These are phyloP conservation scores for Baccha elongata DNA, from an alignment of 2,888 invertebrate species.

Conservation along the genomic window DNA sequence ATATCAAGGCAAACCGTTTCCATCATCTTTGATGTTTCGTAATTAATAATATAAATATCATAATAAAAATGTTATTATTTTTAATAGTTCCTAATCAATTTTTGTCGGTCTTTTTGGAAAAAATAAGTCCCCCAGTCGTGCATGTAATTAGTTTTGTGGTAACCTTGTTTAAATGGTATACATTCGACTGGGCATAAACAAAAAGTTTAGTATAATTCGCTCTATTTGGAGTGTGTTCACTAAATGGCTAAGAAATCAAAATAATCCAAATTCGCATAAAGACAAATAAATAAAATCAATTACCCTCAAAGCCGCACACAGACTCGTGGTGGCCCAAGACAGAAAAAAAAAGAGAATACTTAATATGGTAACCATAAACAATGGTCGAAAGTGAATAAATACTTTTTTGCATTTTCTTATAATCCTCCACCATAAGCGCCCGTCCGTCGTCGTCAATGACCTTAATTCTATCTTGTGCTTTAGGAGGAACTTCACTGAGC, in stretches of 20 bases:
- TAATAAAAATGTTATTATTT: no score
- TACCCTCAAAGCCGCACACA: constrained; percentile 37
- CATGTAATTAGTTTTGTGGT: constrained; percentile 56
- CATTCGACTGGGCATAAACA: constrained; percentile 21
- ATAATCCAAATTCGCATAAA: constrained; percentile 42
- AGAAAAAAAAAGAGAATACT: constrained; percentile 7
- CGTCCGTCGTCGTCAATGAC: constrained; percentile 55
- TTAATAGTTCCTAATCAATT: no score
- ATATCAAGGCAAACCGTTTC: no score
- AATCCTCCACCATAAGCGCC: not conserved
- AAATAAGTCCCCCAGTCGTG: constrained; percentile 37
- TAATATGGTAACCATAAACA: constrained; percentile 25
- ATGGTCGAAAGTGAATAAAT: constrained; percentile 33
- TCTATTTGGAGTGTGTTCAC: not conserved
- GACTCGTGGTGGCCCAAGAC: not conserved
- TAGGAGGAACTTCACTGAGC: constrained; percentile 48
- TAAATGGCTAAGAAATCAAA: constrained; percentile 28
- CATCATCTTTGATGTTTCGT: no score
- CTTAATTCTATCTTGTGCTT: constrained; percentile 63
- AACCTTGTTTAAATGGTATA: constrained; percentile 32
- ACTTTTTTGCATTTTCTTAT: constrained; percentile 1
- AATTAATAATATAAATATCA: no score
- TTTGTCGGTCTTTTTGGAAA: constrained; percentile 11
- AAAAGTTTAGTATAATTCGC: constrained; percentile 1
- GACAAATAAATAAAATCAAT: constrained; percentile 45